phyloP scores from a whole-genome alignment of 2,113 vertebrate genomes.

The Monopterus albus region DNA sequence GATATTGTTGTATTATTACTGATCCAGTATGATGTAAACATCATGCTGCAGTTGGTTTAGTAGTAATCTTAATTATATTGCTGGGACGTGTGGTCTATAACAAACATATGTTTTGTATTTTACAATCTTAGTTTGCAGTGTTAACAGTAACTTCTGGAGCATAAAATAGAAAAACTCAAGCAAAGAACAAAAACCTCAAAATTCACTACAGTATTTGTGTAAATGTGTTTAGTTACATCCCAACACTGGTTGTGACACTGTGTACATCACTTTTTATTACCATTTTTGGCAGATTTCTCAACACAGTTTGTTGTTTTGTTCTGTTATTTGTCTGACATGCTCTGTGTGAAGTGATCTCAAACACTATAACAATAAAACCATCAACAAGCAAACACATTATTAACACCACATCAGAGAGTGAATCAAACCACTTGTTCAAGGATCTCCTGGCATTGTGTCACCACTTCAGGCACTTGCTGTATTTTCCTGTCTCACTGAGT shows the following conservation, averaged over 20 bases:
- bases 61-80: too few relatives aligned
- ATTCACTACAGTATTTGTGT: not conserved
- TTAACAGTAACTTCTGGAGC: not conserved
- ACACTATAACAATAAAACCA: not conserved
- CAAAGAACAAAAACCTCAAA: not conserved
- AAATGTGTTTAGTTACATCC: not conserved
- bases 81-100: too few relatives aligned
- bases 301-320: not conserved
- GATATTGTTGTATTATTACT: too few relatives aligned
- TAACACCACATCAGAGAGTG: not conserved
- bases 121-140: not conserved
- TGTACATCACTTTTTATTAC: not conserved
- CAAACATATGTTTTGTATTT: too few relatives aligned
- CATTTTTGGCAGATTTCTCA: not conserved
- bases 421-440: not conserved
- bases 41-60: too few relatives aligned
- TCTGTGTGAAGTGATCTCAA: not conserved
- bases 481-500: not conserved
- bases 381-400: not conserved
- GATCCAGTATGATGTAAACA: too few relatives aligned
- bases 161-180: not conserved
- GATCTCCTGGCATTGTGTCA: not conserved
- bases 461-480: slow-evolving; percentile 14
- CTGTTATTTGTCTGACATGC: not conserved
- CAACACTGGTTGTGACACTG: not conserved